Base-by-base conservation (phyloP, 2,888 invertebrate species). In the Cynaeus angustus region DNA sequence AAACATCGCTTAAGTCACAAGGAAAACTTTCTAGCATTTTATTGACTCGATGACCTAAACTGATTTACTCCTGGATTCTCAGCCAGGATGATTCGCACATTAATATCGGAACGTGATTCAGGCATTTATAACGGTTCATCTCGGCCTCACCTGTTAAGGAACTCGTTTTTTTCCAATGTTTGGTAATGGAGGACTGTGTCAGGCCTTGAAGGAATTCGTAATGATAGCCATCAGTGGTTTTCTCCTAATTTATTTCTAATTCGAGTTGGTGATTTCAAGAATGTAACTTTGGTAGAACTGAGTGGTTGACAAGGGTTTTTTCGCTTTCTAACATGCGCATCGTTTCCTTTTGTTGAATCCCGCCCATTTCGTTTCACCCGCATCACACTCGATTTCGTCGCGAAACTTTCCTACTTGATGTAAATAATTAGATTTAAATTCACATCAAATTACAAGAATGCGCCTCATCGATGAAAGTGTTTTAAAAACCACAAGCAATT, bases 71-170 rank as follows among this genome's bases (percentile, higher is more conserved):
- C 56, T 41, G 41, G 8, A 56, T 41, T 38, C 30, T 28, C 13
- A 59, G 59, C 13, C 59, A 46, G 37, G 59, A 59, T 13, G 26
- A 59, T 59, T 59, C 12, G 59, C 59, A 59, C 30, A 16, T 45
- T 28, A 58, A 55, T 38, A 33, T 41, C 59, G 46, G 21, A 56
- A 50, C 50, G 62, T 62, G 62, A 62, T 50, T 62, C 62, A 62
- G 62, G 62, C 62, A 62, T 62, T 62, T 26, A 52, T 62, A 62
- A 62, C 62, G 62, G 62, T 62, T 38, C 28, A 33, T 46, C 33
- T 38, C 37, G 52, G 41, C 52, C 59, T 59, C 59, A 59, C 59
- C 59, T 59, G 59, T 38, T 13, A 46, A 28, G 46, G 59, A 59
- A 45, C 59, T 59, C 16, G 56, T 59, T 46, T 59, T 59, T 59